A percentile compares a stretch with the other conserved stretches of the same genome.
phyloP scores from a whole-genome alignment of 2,797 vertebrate genomes.

The Typhlichthys eigenmanni region DNA sequence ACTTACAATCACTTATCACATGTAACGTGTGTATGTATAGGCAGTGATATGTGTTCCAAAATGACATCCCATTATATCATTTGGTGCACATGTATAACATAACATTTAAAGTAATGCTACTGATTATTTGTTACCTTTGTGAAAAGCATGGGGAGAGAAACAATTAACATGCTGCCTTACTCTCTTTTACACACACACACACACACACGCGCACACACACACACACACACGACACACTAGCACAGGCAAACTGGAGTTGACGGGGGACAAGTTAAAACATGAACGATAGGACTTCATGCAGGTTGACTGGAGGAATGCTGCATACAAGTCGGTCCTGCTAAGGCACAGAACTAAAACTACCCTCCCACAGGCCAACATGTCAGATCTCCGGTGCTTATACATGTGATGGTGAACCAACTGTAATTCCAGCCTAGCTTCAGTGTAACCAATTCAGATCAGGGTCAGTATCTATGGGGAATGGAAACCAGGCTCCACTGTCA shows the following conservation, averaged over 20 bases:
- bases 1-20: no score
- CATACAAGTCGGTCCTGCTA: conserved; percentile 40
- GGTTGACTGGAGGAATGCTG: conserved; percentile 71
- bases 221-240: conserved; percentile 29
- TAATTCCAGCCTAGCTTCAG: conserved; percentile 52
- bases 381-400: conserved; percentile 52
- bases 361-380: conserved; percentile 52
- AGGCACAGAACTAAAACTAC: conserved; percentile 71
- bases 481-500: no score
- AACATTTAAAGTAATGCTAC: no score
- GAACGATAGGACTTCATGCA: conserved; percentile 71
- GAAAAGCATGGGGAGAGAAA: no score
- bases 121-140: no score
- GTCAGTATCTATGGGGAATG: conserved; percentile 26
- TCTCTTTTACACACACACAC: no score
- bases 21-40: no score
- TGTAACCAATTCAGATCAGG: conserved; percentile 43
- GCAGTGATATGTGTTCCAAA: no score
- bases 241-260: conserved; percentile 47
- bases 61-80: no score
- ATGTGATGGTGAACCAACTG: conserved; percentile 44
- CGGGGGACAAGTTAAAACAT: conserved; percentile 68
- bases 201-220: conserved; percentile 4
- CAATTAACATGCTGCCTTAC: no score
- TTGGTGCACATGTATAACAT: no score